Conservation (phyloP, 2,797 vertebrate species). For the Caiman crocodilus region DNA sequence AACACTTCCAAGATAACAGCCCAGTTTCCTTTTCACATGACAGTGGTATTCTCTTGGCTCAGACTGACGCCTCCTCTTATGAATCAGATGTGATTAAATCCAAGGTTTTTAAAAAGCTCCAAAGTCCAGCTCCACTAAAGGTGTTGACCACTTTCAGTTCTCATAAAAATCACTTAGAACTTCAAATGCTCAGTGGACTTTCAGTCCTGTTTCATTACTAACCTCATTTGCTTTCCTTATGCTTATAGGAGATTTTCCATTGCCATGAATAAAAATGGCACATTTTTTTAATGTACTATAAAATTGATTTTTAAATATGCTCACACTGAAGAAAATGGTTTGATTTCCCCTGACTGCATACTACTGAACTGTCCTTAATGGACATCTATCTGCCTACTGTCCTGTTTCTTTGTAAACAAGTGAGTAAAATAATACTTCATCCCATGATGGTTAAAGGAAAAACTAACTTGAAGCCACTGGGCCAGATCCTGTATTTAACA, state of each 20-base stretch:
- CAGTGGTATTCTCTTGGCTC: too few relatives aligned
- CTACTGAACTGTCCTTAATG: conserved; percentile 56
- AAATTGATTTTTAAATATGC: not conserved
- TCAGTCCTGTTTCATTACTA: not conserved
- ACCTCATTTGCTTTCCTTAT: not conserved
- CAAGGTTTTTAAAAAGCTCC: not conserved
- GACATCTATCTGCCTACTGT: conserved; percentile 48
- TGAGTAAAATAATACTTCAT: conserved; percentile 3
- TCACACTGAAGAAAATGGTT: not conserved
- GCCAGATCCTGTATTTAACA: too few relatives aligned
- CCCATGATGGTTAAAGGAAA: not conserved
- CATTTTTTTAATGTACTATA: not conserved
- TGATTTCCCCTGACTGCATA: conserved; percentile 41
- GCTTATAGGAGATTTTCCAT: not conserved
- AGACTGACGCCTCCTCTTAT: too few relatives aligned
- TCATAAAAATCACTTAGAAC: not conserved
- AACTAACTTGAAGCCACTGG: not conserved
- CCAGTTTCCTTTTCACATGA: too few relatives aligned
- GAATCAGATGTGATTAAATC: not conserved
- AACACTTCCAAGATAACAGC: too few relatives aligned
- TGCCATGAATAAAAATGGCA: not conserved
- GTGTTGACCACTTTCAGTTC: not conserved
- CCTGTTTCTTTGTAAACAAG: conserved; percentile 58
- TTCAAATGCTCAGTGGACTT: not conserved
- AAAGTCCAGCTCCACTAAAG: not conserved